Evolutionary conservation across 2,113 vertebrate genomes (phyloP).

Genomic region (Sterna hirundo): DNA sequence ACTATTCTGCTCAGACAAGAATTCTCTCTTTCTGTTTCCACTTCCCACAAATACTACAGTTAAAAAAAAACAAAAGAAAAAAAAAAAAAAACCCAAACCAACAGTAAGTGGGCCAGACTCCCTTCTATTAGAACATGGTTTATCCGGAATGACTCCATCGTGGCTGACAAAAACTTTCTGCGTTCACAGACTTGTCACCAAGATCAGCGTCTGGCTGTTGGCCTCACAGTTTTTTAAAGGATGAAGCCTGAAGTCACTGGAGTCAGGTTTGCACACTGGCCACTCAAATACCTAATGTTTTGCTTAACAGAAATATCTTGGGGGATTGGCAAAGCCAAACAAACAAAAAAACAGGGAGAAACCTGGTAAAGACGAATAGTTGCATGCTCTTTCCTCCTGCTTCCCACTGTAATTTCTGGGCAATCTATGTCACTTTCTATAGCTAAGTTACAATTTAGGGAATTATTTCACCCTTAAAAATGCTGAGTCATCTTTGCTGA

Average conservation of each 20-base stretch:
- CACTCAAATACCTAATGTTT: neutral
- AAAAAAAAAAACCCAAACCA: too few species aligned
- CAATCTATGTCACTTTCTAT: neutral
- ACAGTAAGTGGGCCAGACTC: neutral
- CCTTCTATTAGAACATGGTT: neutral
- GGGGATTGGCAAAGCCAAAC: neutral
- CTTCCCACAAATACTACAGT: neutral
- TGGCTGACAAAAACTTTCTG: neutral
- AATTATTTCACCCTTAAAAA: neutral
- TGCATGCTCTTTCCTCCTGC: neutral
- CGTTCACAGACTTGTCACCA: neutral
- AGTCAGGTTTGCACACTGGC: neutral
- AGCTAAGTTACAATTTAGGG: neutral
- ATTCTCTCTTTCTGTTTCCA: neutral
- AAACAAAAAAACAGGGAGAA: neutral
- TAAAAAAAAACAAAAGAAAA: neutral
- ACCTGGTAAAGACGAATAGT: neutral
- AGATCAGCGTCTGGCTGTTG: neutral
- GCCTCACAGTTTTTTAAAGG: neutral
- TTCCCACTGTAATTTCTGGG: neutral
- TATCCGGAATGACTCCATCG: neutral
- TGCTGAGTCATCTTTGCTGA: neutral
- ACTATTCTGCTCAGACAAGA: neutral
- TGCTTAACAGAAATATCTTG: neutral
- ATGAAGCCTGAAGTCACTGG: neutral